Evolutionary conservation across 2,113 vertebrate genomes (phyloP).

Genomic region (Taurulus bubalis): DNA sequence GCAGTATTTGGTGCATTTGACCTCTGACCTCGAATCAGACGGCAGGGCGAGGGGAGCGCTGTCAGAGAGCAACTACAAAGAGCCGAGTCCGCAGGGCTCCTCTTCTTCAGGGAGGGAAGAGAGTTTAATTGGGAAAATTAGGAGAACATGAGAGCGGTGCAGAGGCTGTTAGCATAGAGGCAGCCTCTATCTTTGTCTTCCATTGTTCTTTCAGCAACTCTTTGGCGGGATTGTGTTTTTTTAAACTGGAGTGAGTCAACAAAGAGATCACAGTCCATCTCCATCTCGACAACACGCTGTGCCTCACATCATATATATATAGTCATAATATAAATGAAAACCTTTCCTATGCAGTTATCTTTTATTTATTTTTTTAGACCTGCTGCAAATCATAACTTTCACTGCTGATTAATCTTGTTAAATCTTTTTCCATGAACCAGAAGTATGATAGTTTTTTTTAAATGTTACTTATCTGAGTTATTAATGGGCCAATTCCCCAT

Average conservation of each 20-base stretch:
- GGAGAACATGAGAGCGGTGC: conserved; percentile 45
- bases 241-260: background rate
- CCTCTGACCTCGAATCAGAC: conserved; percentile 21
- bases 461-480: background rate
- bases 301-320: too few relatives aligned
- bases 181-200: background rate
- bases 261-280: background rate
- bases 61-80: conserved; percentile 32
- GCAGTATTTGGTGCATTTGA: conserved; percentile 31
- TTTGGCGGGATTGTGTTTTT: background rate
- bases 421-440: too few relatives aligned
- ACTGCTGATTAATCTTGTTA: background rate
- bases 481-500: background rate
- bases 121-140: conserved; percentile 65
- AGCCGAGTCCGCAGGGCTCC: conserved; percentile 18
- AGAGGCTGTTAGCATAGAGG: conserved; percentile 59
- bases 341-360: background rate
- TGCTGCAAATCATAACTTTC: background rate
- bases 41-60: background rate
- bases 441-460: too few relatives aligned
- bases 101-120: conserved; percentile 12
- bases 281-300: background rate
- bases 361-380: background rate
- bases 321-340: background rate
- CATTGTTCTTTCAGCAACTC: conserved; percentile 3